These are phyloP conservation scores for Xylocampa areola DNA, from an alignment of 2,888 invertebrate genomes.

Conservation along the genomic window DNA sequence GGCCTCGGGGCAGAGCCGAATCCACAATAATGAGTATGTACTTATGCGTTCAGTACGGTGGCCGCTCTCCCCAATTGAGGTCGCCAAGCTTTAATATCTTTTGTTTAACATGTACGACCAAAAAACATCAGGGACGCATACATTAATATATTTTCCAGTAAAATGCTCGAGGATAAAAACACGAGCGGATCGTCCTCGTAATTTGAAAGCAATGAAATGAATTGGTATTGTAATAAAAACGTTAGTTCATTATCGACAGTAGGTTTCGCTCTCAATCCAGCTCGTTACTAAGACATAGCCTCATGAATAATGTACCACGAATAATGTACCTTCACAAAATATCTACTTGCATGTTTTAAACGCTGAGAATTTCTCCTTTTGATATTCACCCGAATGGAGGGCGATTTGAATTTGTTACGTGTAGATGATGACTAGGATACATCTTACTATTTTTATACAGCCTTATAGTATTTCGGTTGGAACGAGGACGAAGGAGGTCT, in stretches of 20 bases:
- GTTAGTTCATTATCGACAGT: slow-evolving; percentile 85
- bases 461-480: too few relatives aligned
- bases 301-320: slow-evolving; percentile 87
- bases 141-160: slow-evolving; percentile 47
- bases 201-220: slow-evolving; percentile 72
- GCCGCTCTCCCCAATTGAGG: slow-evolving; percentile 41
- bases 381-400: slow-evolving; percentile 69
- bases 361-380: slow-evolving; percentile 79
- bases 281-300: slow-evolving; percentile 84
- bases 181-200: slow-evolving; percentile 42
- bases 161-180: slow-evolving; percentile 34
- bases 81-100: slow-evolving; percentile 46
- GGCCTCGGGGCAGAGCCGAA: slow-evolving; percentile 3
- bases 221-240: slow-evolving; percentile 77
- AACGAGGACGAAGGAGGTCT: too few relatives aligned
- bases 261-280: slow-evolving; percentile 78
- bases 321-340: slow-evolving; percentile 82
- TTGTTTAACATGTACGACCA: slow-evolving; percentile 35
- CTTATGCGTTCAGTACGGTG: slow-evolving; percentile 23
- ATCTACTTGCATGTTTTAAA: slow-evolving; percentile 84
- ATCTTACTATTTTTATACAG: too few relatives aligned
- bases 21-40: slow-evolving; percentile 33
- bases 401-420: slow-evolving; percentile 72
- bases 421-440: slow-evolving; percentile 50
- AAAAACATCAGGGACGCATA: slow-evolving; percentile 48